Percentiles rank a stretch among this genome's conserved stretches.
These are phyloP conservation scores for Reinhardtius hippoglossoides DNA, from an alignment of 2,113 vertebrate species.

Conservation along the genomic window DNA sequence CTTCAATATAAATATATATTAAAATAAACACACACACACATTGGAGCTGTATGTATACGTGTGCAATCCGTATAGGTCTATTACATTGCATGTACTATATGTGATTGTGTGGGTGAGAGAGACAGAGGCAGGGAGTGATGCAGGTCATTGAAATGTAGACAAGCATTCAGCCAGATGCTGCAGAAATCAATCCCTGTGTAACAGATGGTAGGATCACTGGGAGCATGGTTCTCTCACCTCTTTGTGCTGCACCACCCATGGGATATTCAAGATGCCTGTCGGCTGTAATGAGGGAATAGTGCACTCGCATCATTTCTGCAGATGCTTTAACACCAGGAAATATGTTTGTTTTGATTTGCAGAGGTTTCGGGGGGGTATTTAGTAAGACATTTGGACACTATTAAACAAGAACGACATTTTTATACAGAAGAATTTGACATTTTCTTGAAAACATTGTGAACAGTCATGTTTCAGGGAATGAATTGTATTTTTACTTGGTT, in stretches of 20 bases:
- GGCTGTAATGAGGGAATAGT: constrained; percentile 43
- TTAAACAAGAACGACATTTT: no score
- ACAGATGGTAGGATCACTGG: constrained; percentile 64
- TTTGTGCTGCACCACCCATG: constrained; percentile 32
- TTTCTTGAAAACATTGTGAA: no score
- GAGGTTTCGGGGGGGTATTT: not conserved
- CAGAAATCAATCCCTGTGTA: constrained; percentile 64
- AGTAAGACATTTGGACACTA: not conserved
- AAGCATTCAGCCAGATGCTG: constrained; percentile 60
- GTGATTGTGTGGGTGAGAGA: not conserved
- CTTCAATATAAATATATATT: no score
- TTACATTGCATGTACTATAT: not conserved
- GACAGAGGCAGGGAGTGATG: constrained; percentile 23
- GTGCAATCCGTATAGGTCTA: not conserved
- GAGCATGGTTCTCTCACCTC: constrained; percentile 55
- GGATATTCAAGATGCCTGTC: constrained; percentile 48
- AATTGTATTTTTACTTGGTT: not conserved
- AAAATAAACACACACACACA: not conserved
- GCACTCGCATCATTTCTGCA: constrained; percentile 9
- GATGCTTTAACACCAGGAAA: constrained; percentile 14
- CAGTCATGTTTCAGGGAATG: no score
- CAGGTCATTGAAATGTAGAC: constrained; percentile 66
- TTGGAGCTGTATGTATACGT: not conserved
- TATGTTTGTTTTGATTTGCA: constrained; percentile 25
- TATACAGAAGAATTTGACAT: no score